Conservation (phyloP, 37 sponge, comb jelly and placozoan species). For the Haliclona indistincta region DNA sequence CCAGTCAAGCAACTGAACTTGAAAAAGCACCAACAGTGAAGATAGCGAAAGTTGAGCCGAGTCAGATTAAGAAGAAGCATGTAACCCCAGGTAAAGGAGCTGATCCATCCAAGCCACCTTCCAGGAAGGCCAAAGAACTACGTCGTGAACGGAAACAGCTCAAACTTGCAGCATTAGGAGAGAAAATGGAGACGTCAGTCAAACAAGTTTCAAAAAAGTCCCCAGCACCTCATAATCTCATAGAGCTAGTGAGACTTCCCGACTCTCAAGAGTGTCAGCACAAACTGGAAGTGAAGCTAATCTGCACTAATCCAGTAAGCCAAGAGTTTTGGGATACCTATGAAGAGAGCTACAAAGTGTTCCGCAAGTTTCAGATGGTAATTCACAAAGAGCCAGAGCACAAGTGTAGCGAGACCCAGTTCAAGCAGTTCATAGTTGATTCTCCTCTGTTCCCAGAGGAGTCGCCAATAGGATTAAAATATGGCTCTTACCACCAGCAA, state of each 20-base stretch:
- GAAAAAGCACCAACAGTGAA: not conserved
- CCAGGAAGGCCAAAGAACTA: constrained; percentile 56
- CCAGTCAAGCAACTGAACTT: not conserved
- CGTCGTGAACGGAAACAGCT: constrained; percentile 23
- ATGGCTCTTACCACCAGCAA: constrained; percentile 74
- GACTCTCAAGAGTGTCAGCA: constrained; percentile 35
- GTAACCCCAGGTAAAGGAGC: constrained; percentile 53
- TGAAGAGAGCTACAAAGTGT: constrained; percentile 52
- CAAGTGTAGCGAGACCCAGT: constrained; percentile 38
- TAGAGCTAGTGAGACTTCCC: constrained; percentile 31
- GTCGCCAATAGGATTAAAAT: constrained; percentile 12
- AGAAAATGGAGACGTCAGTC: not conserved
- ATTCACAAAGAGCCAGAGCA: constrained; percentile 56
- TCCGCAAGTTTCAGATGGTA: constrained; percentile 55
- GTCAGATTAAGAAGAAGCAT: not conserved
- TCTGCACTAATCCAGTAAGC: constrained; percentile 2
- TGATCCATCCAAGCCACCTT: constrained; percentile 63
- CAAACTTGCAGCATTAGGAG: constrained; percentile 12
- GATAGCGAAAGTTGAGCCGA: not conserved
- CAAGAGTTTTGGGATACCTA: constrained; percentile 11
- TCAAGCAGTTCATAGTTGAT: constrained; percentile 35
- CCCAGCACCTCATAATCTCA: not conserved
- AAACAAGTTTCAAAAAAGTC: not conserved
- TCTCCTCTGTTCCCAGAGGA: constrained; percentile 17
- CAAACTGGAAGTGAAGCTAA: constrained; percentile 41